Base-by-base conservation (phyloP, 1,140 invertebrate genomes). In the Euglossa dilemma region DNA sequence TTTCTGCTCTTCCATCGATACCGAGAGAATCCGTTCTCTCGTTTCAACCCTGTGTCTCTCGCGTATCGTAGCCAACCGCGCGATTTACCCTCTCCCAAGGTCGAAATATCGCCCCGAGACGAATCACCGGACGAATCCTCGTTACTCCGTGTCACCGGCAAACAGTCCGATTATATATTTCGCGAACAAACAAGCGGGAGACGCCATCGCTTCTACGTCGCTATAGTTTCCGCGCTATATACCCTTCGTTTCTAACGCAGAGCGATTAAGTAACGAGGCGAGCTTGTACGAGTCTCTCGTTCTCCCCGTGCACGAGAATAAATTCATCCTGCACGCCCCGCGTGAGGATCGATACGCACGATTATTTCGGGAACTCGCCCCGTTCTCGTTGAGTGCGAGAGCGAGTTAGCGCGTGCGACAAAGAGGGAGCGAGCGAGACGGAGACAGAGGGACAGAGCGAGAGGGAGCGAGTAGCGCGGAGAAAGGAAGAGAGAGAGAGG, bases 321-420 rank as follows among this genome's bases (percentile, higher is more conserved):
- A 89, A 90, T 88, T 90, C 85, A 89, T 86, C 87, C 87, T 85
- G 87, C 79, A 85, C 76, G 89, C 77, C 82, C 80, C 86, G 88
- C 83, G 80, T 75, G 83, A 85, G 84, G 89, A 90, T 90, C 89
- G 88, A 90, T 90, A 90, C 89, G 89, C 88, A 90, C 89, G 89
- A 90, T 90, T 90, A 90, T 90, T 90, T 90, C 86, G 89, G 89
- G 89, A 90, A 89, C 89, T 90, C 88, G 81, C 88, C 88, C 86
- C 82, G 81, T 87, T 82, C 69, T 80, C 85, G 81, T 75, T 78
- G 76, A 69, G 80, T 74, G 80, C 50, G 70, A 80, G 75, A 80
- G 72, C 83, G 84, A 85, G 73, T 83, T 63, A 23, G 66, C 81
- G 79, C 52, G 87, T 14, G 71, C 71, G 80, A 79, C 56, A 59